A percentile compares a stretch with the other conserved stretches of the same genome.
Conservation (phyloP, 2,888 invertebrate genomes). For the Saturnia pavonia region DNA sequence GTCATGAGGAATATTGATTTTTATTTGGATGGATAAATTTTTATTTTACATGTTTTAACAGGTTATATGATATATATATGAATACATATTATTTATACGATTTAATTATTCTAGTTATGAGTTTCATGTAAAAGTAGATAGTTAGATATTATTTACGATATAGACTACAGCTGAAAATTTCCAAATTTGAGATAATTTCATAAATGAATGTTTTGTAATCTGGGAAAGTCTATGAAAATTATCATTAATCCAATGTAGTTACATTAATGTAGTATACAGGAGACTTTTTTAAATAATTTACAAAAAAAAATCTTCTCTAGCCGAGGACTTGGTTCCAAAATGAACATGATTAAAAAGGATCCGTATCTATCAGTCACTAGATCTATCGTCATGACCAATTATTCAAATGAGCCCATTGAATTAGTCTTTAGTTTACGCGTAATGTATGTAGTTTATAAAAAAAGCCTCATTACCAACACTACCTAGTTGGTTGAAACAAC, state of each 20-base stretch:
- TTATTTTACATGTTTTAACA: background rate
- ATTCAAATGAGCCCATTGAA: slow-evolving; percentile 40
- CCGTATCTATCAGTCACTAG: slow-evolving; percentile 16
- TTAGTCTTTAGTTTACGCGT: slow-evolving; percentile 39
- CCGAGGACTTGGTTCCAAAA: background rate
- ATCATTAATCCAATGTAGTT: too few species aligned
- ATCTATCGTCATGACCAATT: slow-evolving; percentile 33
- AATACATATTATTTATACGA: too few species aligned
- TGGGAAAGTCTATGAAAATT: background rate
- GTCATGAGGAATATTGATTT: background rate
- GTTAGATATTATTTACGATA: background rate
- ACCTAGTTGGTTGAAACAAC: slow-evolving; percentile 25
- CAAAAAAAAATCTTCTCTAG: too few species aligned
- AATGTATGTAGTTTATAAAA: slow-evolving; percentile 40
- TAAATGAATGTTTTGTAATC: background rate
- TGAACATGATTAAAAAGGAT: background rate
- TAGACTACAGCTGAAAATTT: background rate
- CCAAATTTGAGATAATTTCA: too few species aligned
- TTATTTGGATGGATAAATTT: background rate
- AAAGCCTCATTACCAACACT: slow-evolving; percentile 46
- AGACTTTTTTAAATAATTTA: too few species aligned
- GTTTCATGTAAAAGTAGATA: background rate
- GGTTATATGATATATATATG: too few species aligned
- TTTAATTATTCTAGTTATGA: too few species aligned
- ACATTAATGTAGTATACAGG: too few species aligned